Base-by-base conservation (phyloP, 2,113 vertebrate genomes). In the Colistium nudipinnis region DNA sequence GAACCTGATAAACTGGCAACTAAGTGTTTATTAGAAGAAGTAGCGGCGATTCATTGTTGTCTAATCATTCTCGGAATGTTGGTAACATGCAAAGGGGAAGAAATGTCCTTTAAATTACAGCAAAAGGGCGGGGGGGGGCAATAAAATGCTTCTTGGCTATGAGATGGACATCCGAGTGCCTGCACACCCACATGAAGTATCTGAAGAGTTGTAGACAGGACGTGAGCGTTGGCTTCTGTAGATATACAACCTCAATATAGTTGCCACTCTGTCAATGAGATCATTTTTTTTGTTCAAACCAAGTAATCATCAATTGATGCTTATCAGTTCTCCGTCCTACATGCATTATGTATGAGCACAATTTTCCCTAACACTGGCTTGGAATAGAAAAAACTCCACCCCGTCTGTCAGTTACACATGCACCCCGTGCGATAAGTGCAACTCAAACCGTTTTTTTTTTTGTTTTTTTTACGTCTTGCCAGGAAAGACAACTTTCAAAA, bases 381-480 rank as follows among this genome's bases (percentile, higher is more conserved):
- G 54, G 44, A 78, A 71, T 72, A 49, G 69, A 82, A 78, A 71
- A 82, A 78, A 80, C 75, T 70, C 62, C n/a, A 80, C 49, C 79
- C 47, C 12, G 55, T 51, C 41, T 54, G 53, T 74, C 74, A 56
- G 66, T 52, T 67, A 36, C 49, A 75, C 59, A 75, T 68, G 76
- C 70, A 54, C 66, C 56, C 47, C 1, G 33, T 24, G 67, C 30
- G 44, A 74, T 59, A 78, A 70, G 62, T 65, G 51, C 77, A 69
- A 70, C 73, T 70, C 70, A 71, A 68, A 83, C 55, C 38, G 44
- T 57, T 80, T 69, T n/a, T n/a, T n/a, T n/a, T n/a, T n/a, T n/a
- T n/a, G n/a, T n/a, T n/a, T n/a, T n/a, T n/a, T 27, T 67, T n/a
- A 74, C 64, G 68, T 76, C 38, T 56, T 57, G 60, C 73, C 76